Evolutionary conservation across 2,797 vertebrate species (phyloP), one percentile per base, ranked within the genome.

Genomic region (Sandelia bainsii): DNA sequence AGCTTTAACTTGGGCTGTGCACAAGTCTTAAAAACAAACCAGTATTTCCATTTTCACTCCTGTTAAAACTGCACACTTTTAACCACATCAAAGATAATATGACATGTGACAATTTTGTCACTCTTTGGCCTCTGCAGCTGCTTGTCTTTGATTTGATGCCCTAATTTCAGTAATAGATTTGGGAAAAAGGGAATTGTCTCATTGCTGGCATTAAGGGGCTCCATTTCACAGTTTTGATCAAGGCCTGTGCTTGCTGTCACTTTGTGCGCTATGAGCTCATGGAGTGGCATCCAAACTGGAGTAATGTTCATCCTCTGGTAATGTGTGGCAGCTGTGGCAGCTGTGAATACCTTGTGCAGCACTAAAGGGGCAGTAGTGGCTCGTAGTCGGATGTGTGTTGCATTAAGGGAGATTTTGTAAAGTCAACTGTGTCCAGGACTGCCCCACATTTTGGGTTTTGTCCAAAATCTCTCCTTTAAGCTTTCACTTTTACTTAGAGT

Each of bases 271-370:
- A 82, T 90, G 80, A 90, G 81, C 83, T 90, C 90, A 91, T 80
- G 68, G 67, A 82, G 84, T 87, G 83, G 85, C 81, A 87, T 87
- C 77, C 75, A 79, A 80, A 69, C 65, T 51, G 39, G 27, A 75
- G 66, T 79, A 61, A 63, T 72, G 74, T 75, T 87, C 75, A 69
- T 87, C 69, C 58, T 62, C 64, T 63, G 19, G 69, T 85, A 90
- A 91, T 82, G 68, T 80, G 58, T 76, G 82, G 75, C 85, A 87
- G 88, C 86, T 80, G 58, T 76, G 82, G 75, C 85, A 87, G 88
- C 86, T 91, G 85, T 82, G 85, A 78, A 81, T 88, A 83, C 63
- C 76, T 69, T 68, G 34, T 29, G 67, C 60, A 57, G 57, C 60
- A 77, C 42, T 59, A 67, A 72, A 74, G 58, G 59, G 54, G 69